Base-by-base conservation (phyloP, 2,113 vertebrate species). In the Melanostigma gelatinosum region DNA sequence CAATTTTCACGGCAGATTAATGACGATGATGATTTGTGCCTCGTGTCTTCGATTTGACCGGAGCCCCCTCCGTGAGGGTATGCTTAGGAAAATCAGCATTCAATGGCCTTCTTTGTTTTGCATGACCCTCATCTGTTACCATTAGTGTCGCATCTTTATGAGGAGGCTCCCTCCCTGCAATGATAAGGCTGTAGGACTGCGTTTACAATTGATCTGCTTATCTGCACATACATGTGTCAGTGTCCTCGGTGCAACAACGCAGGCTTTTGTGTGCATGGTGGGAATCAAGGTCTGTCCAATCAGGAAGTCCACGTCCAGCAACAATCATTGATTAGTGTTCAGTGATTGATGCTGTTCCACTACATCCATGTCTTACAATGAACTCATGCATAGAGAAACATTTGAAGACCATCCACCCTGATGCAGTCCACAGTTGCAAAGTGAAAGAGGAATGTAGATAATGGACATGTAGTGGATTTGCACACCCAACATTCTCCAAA, bases 91-190 rank as follows among this genome's bases (percentile, higher is more conserved):
- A 92, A 92, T 93, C 88, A 82, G 82, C 79, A 84, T 89, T 94
- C 85, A 93, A 92, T 93, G 88, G 76, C 71, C 83, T 75, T 79
- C 91, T 93, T 95, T 94, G 94, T 95, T 88, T 91, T 86, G 85
- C 68, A 44, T 89, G 89, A 83, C 75, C 88, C 89, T 84, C 87
- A 89, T 94, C 89, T 91, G 75, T 92, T 85, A 89, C 87, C 87
- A 93, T 92, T 87, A 92, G 82, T 91, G 93, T 93, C 90, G 92
- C 77, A 82, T 86, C 84, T 86, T 78, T 63, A 90, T 71, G 77
- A 90, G 91, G 91, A 94, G 92, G 86, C 87, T 69, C 89, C 92
- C 87, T 86, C 66, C 34, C 44, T 80, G 77, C 80, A 72, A 57
- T 81, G 91, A 93, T 92, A 93, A 91, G 79, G 74, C 61, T 40